phyloP scores from a whole-genome alignment of 2,113 vertebrate species.

The Genyomyrus donnyi region DNA sequence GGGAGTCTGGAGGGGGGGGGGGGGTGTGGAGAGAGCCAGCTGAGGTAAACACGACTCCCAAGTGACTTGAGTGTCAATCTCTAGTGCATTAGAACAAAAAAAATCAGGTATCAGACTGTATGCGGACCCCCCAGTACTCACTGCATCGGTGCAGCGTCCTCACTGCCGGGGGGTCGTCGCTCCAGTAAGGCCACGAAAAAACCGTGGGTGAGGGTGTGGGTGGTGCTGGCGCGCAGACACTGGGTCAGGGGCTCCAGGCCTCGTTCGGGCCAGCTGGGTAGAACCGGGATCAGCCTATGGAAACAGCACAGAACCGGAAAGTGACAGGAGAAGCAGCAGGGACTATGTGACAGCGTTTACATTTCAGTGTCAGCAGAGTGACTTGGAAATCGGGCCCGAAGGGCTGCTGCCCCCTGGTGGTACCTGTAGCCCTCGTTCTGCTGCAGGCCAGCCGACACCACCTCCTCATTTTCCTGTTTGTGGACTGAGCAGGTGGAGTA shows the following conservation, averaged over 20 bases:
- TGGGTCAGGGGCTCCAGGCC: constrained; percentile 63
- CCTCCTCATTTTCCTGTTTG: constrained; percentile 83
- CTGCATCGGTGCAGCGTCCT: background rate
- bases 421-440: constrained; percentile 70
- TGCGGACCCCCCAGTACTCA: background rate
- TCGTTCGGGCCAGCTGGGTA: constrained; percentile 77
- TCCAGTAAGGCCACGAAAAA: constrained; percentile 88
- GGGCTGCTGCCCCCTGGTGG: background rate
- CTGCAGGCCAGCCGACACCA: constrained; percentile 65
- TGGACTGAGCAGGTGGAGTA: constrained; percentile 93
- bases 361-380: background rate
- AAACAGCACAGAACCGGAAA: background rate
- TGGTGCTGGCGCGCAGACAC: constrained; percentile 75
- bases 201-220: constrained; percentile 72
- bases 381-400: background rate
- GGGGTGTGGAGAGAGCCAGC: background rate
- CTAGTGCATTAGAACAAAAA: background rate
- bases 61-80: background rate
- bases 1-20: background rate
- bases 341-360: background rate
- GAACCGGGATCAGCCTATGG: constrained; percentile 62
- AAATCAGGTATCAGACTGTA: background rate
- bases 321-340: too few relatives aligned
- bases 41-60: background rate
- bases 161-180: constrained; percentile 26